Base-by-base conservation (phyloP, 1,140 invertebrate species). In the Cepaea nemoralis region DNA sequence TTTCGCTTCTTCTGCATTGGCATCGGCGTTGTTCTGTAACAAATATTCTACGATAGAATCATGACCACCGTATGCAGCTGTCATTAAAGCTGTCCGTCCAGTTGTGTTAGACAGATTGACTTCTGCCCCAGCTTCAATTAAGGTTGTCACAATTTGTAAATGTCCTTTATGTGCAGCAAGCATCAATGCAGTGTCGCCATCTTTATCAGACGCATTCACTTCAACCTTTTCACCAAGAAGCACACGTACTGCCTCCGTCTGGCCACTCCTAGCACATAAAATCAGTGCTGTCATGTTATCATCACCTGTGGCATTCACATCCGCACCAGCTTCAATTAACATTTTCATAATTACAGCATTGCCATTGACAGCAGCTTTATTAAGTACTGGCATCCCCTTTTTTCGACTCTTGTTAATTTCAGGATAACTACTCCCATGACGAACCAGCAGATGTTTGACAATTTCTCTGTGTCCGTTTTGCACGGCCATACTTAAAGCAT, bases 111-210 rank as follows among this genome's bases (percentile, higher is more conserved):
- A 45, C 27, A 83, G 48, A 27, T 8, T 78, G 16, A 67, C 33
- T 45, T 74, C 45, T 31, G 83, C 80, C 2, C 76, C 80, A 1
- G 76, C 76, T 14, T 78, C 50, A 50, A 81, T 10, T 50, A 83
- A 45, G 27, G 66, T 55, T 45, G 73, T 45, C 19, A 78, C 83
- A 24, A 83, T 78, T 31, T 59, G 37, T 10, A 81, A 27, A 42
- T 83, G 83, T 33, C 79, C 80, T 42, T 83, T 81, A 66, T 50
- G 74, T 31, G 75, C 66, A n/a, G 83, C 80, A 39, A 83, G 80
- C 79, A 83, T 83, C 19, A 83, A 69, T n/a, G 83, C 66, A 27
- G 79, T 83, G 59, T 83, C 80, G n/a, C 80, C 80, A 70, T 83
- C 76, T 75, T 77, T 78, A 48, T 83, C 83, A 33, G 66, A 73